Evolutionary conservation across 2,113 vertebrate genomes (phyloP).

Genomic region (Ciconia boyciana): DNA sequence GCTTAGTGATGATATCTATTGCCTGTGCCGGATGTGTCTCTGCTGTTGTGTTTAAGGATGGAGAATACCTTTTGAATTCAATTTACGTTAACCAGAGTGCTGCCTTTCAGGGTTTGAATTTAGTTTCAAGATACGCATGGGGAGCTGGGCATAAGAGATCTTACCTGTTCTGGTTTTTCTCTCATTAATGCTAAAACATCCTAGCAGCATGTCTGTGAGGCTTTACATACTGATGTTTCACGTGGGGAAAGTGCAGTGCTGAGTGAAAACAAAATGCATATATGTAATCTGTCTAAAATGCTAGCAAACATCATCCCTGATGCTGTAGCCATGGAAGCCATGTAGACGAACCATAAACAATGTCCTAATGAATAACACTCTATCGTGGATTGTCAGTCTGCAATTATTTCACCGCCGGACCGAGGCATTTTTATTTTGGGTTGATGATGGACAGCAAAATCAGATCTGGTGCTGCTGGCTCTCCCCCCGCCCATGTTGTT

Average conservation of each 20-base stretch:
- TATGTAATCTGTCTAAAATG: background rate
- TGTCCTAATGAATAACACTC: background rate
- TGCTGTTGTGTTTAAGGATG: slow-evolving; percentile 18
- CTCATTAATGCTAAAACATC: background rate
- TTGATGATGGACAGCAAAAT: background rate
- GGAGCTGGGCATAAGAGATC: background rate
- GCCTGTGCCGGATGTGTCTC: background rate
- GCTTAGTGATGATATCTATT: background rate
- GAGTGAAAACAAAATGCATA: background rate
- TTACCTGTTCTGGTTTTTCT: background rate
- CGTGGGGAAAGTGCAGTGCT: background rate
- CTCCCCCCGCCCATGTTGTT: background rate
- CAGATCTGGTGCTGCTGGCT: background rate
- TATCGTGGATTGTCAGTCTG: background rate
- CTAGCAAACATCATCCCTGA: background rate
- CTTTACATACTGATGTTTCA: background rate
- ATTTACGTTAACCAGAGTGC: background rate
- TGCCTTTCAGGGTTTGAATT: background rate
- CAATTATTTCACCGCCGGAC: background rate
- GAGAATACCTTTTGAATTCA: background rate
- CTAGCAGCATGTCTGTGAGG: background rate
- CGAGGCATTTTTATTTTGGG: background rate
- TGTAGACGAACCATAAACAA: background rate
- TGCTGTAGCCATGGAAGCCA: slow-evolving; percentile 35
- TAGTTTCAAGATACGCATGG: background rate